Evolutionary conservation across 2,113 vertebrate species (phyloP).

Genomic region (Cynoglossus semilaevis): DNA sequence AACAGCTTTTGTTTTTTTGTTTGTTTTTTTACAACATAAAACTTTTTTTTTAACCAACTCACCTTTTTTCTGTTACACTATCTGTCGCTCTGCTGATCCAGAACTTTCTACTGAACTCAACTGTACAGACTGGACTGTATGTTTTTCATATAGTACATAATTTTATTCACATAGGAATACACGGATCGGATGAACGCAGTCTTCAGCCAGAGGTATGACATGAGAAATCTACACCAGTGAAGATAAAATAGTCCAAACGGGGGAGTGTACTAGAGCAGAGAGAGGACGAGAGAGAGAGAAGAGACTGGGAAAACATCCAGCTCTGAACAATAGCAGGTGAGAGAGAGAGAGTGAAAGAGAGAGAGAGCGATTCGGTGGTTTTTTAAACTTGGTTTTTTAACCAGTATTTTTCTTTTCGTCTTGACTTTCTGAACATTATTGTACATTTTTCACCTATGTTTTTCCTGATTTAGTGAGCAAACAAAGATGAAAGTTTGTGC

Average conservation of each 20-base stretch:
- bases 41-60: conserved; percentile 39
- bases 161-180: conserved; percentile 49
- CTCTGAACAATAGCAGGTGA: conserved; percentile 1
- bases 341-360: neutral
- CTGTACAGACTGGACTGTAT: conserved; percentile 50
- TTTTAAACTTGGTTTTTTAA: conserved; percentile 11
- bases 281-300: conserved; percentile 12
- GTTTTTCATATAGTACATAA: conserved; percentile 28
- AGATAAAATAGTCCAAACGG: conserved; percentile 9
- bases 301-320: neutral
- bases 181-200: neutral
- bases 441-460: neutral
- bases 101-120: conserved; percentile 25
- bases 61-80: conserved; percentile 43
- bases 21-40: conserved; percentile 70
- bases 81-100: conserved; percentile 30
- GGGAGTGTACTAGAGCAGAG: neutral
- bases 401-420: neutral
- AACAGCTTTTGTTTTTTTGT: conserved; percentile 43
- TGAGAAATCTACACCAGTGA: conserved; percentile 11
- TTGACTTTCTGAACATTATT: neutral
- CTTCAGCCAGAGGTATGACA: conserved; percentile 16
- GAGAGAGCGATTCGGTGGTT: too few species aligned
- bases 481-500: neutral
- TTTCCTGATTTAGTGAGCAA: conserved; percentile 1